Percentiles rank a stretch among this genome's conserved stretches.
Conservation (phyloP, 2,113 vertebrate species). For the Aspiorhynchus laticeps region DNA sequence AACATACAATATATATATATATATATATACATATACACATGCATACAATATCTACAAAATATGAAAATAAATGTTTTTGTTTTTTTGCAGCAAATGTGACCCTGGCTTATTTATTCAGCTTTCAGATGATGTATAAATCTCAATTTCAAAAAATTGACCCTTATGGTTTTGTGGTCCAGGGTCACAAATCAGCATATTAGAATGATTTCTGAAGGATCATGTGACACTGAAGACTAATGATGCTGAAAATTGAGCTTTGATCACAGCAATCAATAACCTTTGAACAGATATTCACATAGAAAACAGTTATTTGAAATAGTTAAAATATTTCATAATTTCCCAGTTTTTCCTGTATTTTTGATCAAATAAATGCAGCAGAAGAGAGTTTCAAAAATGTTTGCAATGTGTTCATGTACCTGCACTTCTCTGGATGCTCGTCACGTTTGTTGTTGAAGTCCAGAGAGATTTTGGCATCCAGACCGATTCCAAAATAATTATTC, state of each 20-base stretch:
- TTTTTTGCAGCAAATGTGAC: too few relatives aligned
- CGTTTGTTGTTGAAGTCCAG: constrained; percentile 97
- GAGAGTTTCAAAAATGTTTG: not conserved
- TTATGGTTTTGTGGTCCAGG: too few relatives aligned
- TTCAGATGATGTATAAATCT: too few relatives aligned
- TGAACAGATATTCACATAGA: not conserved
- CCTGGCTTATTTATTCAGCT: too few relatives aligned
- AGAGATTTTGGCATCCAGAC: constrained; percentile 97
- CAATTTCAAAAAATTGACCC: too few relatives aligned
- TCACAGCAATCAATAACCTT: not conserved
- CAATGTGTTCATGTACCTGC: constrained; percentile 78
- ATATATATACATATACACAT: too few relatives aligned
- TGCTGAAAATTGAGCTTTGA: not conserved
- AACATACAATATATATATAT: too few relatives aligned
- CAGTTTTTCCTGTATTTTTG: not conserved
- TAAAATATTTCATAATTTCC: not conserved
- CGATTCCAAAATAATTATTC: constrained; percentile 98
- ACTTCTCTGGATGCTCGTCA: constrained; percentile 92
- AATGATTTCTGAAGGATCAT: not conserved
- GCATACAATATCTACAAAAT: too few relatives aligned
- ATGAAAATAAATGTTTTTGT: too few relatives aligned
- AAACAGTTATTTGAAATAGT: not conserved
- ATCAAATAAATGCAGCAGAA: not conserved
- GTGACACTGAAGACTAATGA: not conserved
- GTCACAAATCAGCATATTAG: not conserved